Evolutionary conservation across 2,113 vertebrate species (phyloP), one percentile per base, ranked within the genome.

Genomic region (Probosciger aterrimus): DNA sequence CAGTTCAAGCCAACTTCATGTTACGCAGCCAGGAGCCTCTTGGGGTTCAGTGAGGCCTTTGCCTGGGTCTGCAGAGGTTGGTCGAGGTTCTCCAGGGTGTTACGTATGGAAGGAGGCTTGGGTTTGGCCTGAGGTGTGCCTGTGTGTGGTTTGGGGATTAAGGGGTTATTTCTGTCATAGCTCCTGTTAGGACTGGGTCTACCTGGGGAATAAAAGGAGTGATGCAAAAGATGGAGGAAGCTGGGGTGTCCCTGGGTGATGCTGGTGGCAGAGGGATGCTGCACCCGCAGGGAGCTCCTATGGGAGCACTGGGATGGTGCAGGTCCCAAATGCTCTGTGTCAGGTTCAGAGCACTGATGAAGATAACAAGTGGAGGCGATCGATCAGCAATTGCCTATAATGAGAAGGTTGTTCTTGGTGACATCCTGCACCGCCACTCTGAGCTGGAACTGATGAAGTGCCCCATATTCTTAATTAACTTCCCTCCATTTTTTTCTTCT

Each of bases 271-370:
- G 39, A 16, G 50, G 33, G 44, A 7, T 60, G 44, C 27, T 11
- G 8, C 20, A 4, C n/a, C n/a, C 23, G 7, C 5, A 18, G 2
- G 14, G n/a, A 15, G n/a, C 39, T 67, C 50, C 18, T 0, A 0
- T 15, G 63, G 63, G 28, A 55, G 52, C 68, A 47, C 41, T 14
- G 7, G 37, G 37, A 59, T 31, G 64, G 28, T 59, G 33, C 57
- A 16, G 57, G 33, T 59, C 57, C 57, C 57, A 16, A 22, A 24
- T 59, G 57, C 22, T 35, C 57, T 16, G 22, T 59, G 5, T 3
- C 5, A 6, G 60, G 55, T 37, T 73, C 5, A 3, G 3, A 27
- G 79, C 1, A 0, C 41, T 37, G 81, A 35, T 83, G 93, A 55
- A 76, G 93, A 55, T 47, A 27, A 33, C 44, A 8, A 25, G 53